Evolutionary conservation across 2,888 invertebrate genomes (phyloP).

Genomic region (Toxonevra muliebris): DNA sequence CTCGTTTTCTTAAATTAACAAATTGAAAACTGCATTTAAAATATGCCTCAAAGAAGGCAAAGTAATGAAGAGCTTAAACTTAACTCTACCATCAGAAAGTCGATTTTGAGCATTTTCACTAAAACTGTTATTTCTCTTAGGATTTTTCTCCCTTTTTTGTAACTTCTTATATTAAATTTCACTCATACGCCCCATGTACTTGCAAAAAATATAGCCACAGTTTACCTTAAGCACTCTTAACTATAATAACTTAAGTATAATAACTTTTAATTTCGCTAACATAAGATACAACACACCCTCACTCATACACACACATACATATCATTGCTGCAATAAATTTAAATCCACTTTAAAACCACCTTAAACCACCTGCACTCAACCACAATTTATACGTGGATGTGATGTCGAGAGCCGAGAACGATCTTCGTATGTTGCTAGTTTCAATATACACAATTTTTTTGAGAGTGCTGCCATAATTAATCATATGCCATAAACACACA

Average conservation of each 20-base stretch:
- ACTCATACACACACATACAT: not conserved
- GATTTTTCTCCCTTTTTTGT: too few species aligned
- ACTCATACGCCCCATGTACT: slow-evolving; percentile 4
- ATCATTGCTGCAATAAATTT: slow-evolving; percentile 22
- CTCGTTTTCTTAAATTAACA: too few species aligned
- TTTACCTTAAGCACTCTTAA: too few species aligned
- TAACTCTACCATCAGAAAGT: too few species aligned
- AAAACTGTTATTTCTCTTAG: too few species aligned
- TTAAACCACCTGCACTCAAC: slow-evolving; percentile 22
- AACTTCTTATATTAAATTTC: not conserved
- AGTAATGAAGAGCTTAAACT: too few species aligned
- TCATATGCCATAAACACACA: slow-evolving; percentile 15
- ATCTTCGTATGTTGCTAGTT: not conserved
- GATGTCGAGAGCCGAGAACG: too few species aligned
- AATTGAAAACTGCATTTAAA: too few species aligned
- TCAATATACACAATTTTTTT: slow-evolving; percentile 11
- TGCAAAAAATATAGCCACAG: not conserved
- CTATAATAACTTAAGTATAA: too few species aligned
- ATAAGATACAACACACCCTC: not conserved
- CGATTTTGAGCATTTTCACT: too few species aligned
- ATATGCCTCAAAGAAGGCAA: too few species aligned
- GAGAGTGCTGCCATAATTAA: slow-evolving; percentile 22
- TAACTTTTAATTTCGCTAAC: too few species aligned
- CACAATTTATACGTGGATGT: not conserved
- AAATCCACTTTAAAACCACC: slow-evolving; percentile 27